Evolutionary conservation across 64 coral and sea anemone species (phyloP).

Genomic region (Porites australiensis): DNA sequence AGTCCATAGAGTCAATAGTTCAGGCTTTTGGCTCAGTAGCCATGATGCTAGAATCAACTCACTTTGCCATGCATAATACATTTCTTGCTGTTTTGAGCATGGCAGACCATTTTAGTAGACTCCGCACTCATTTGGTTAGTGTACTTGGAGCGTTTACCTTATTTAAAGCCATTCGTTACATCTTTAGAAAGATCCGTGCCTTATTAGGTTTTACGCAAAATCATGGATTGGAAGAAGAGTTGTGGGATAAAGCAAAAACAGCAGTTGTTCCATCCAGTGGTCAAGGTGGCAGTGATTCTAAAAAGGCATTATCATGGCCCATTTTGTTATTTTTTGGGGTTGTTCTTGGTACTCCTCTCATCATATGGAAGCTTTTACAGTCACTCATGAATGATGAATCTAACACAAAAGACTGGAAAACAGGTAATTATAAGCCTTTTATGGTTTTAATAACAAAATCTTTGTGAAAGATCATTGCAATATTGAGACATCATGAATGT

Average conservation of each 20-base stretch:
- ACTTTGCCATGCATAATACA: slow-evolving; percentile 94
- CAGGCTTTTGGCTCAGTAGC: slow-evolving; percentile 99
- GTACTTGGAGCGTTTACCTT: slow-evolving; percentile 86
- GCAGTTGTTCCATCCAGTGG: slow-evolving; percentile 43
- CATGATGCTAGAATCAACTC: slow-evolving; percentile 99
- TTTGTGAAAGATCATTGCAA: too few species aligned
- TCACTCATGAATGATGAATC: slow-evolving; percentile 80
- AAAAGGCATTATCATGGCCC: slow-evolving; percentile 87
- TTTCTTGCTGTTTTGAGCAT: slow-evolving; percentile 95
- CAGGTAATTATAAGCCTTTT: slow-evolving; percentile 50
- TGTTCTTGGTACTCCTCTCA: slow-evolving; percentile 84
- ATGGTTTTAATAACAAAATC: too few species aligned
- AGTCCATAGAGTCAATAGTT: slow-evolving; percentile 97
- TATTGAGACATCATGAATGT: too few species aligned
- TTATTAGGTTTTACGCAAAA: slow-evolving; percentile 69
- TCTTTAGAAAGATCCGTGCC: slow-evolving; percentile 76
- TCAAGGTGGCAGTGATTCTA: slow-evolving; percentile 19
- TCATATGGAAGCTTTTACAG: slow-evolving; percentile 92
- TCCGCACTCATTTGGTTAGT: slow-evolving; percentile 76
- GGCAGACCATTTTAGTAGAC: slow-evolving; percentile 96
- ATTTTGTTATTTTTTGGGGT: slow-evolving; percentile 98
- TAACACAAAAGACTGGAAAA: slow-evolving; percentile 80
- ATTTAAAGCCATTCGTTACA: slow-evolving; percentile 78
- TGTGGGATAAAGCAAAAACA: slow-evolving; percentile 80
- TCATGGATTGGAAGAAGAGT: slow-evolving; percentile 75